Evolutionary conservation across 2,888 invertebrate species (phyloP).

Genomic region (Lampropteryx suffumata): DNA sequence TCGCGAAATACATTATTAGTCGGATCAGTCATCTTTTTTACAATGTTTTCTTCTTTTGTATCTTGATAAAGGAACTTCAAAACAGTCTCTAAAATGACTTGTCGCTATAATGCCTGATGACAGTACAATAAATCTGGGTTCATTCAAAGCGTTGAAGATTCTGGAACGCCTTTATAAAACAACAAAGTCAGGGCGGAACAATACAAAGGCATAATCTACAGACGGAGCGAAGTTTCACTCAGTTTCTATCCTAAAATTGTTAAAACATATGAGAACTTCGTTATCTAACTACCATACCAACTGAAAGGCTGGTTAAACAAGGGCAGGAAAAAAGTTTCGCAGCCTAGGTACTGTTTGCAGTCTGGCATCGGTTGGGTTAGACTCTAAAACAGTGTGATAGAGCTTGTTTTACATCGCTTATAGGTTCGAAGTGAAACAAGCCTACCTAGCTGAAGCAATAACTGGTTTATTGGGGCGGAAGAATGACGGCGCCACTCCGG

Average conservation of each 20-base stretch:
- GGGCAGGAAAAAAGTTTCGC: no score
- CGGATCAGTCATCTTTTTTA: no score
- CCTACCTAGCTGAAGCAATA: conserved; percentile 30
- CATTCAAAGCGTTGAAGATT: conserved; percentile 16
- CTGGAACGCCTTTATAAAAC: conserved; percentile 12
- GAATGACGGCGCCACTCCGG: conserved; percentile 36
- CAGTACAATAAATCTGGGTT: conserved; percentile 14
- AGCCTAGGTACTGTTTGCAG: no score
- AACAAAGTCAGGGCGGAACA: conserved; percentile 11
- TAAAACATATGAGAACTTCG: not conserved
- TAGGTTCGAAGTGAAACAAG: conserved; percentile 3
- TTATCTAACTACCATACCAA: no score
- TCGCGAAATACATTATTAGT: no score
- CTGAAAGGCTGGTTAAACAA: no score
- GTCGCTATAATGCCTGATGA: not conserved
- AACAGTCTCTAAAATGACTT: conserved; percentile 8
- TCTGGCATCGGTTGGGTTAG: no score
- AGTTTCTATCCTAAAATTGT: not conserved
- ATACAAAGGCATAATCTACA: conserved; percentile 8
- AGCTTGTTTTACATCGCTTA: not conserved
- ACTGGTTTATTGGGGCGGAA: conserved; percentile 46
- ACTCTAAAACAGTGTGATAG: not conserved
- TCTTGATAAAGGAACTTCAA: not conserved
- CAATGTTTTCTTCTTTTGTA: no score
- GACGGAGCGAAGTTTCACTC: conserved; percentile 1